Percentiles rank a stretch among this genome's conserved stretches.
Evolutionary conservation across 2,888 invertebrate genomes (phyloP).

Genomic region (Pemphredon lugubris): DNA sequence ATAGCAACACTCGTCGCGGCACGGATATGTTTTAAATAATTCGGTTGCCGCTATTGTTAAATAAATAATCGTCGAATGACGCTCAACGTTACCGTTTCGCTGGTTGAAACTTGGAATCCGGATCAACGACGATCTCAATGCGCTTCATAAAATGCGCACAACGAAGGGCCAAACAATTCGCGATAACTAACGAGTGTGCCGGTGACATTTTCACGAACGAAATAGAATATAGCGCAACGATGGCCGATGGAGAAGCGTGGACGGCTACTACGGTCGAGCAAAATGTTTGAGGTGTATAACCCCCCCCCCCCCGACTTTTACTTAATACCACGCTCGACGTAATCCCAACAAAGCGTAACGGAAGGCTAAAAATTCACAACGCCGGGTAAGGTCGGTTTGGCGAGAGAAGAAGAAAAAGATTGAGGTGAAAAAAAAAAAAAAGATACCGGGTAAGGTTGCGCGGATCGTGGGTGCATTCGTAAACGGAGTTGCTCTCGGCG

Average conservation of each 20-base stretch:
- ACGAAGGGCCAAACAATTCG: neutral
- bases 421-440: neutral
- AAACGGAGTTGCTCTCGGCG: slow-evolving; percentile 13
- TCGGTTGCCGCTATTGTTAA: too few species aligned
- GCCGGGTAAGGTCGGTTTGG: neutral
- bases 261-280: neutral
- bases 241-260: neutral
- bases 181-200: neutral
- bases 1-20: too few species aligned
- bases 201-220: neutral
- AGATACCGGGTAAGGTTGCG: slow-evolving; percentile 12
- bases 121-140: too few species aligned
- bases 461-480: slow-evolving; percentile 18
- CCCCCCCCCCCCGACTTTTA: slow-evolving; percentile 6
- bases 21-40: too few species aligned
- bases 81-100: neutral
- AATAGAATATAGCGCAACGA: neutral
- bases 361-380: neutral
- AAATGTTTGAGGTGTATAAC: slow-evolving; percentile 3
- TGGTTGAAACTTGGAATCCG: neutral
- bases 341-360: slow-evolving; percentile 6
- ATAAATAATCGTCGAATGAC: too few species aligned
- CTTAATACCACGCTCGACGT: slow-evolving; percentile 8
- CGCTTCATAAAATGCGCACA: neutral
- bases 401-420: slow-evolving; percentile 1